phyloP scores from a whole-genome alignment of 2,888 invertebrate genomes.

The Chymomyza amoena region DNA sequence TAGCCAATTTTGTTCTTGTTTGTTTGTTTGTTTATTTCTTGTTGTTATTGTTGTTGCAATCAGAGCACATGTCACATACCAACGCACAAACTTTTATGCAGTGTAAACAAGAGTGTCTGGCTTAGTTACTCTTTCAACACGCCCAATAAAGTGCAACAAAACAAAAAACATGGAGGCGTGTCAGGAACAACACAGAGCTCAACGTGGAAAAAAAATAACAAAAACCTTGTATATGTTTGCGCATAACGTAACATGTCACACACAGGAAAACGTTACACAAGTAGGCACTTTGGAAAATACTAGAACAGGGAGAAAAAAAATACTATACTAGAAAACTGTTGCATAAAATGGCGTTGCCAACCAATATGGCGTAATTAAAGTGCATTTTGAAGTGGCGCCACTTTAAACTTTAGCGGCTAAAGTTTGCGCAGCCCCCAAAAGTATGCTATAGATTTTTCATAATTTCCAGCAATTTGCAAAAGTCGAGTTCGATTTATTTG shows the following conservation, averaged over 20 bases:
- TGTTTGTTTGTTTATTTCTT: not conserved
- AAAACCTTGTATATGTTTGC: not conserved
- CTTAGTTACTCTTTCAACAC: not conserved
- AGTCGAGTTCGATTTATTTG: too few relatives aligned
- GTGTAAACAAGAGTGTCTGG: not conserved
- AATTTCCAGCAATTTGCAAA: too few relatives aligned
- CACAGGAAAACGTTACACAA: not conserved
- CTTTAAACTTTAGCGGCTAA: too few relatives aligned
- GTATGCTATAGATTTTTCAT: too few relatives aligned
- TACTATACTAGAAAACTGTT: slow-evolving; percentile 1
- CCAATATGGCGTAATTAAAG: not conserved
- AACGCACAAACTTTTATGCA: not conserved
- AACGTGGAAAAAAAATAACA: not conserved
- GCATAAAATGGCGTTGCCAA: not conserved
- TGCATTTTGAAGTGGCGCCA: too few relatives aligned
- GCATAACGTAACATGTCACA: not conserved
- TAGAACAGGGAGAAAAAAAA: slow-evolving; percentile 21
- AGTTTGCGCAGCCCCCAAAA: too few relatives aligned
- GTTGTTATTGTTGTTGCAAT: slow-evolving; percentile 38
- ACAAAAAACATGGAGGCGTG: not conserved
- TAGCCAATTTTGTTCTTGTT: not conserved
- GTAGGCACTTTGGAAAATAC: slow-evolving; percentile 6
- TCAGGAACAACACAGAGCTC: not conserved
- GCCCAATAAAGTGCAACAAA: not conserved
- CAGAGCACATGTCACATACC: slow-evolving; percentile 35